Percentiles rank a stretch among this genome's conserved stretches.
Evolutionary conservation across 1,140 invertebrate genomes (phyloP).

Genomic region (Drosophila bocki): DNA sequence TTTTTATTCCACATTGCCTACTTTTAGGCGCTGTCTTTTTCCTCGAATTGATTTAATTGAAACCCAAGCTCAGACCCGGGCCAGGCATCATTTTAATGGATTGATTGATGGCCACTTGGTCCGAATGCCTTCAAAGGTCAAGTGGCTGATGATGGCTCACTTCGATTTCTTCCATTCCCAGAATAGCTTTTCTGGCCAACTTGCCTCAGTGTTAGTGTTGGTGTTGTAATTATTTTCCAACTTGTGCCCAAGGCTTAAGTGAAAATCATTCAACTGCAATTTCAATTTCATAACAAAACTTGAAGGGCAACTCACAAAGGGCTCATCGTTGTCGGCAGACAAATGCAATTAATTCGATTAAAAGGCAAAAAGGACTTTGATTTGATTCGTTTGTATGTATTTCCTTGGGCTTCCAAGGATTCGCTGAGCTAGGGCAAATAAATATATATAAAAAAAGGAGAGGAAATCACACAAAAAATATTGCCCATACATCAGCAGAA

Average conservation of each 20-base stretch:
- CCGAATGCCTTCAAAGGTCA: slow-evolving; percentile 22
- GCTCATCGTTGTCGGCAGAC: slow-evolving; percentile 35
- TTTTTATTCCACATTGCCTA: background rate
- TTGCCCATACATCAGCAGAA: slow-evolving; percentile 64
- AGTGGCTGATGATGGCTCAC: slow-evolving; percentile 3
- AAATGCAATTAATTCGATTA: slow-evolving; percentile 79
- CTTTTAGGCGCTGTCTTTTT: background rate
- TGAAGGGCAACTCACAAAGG: slow-evolving; percentile 31
- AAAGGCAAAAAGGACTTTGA: slow-evolving; percentile 27
- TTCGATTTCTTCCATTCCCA: background rate
- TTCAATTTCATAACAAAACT: slow-evolving; percentile 42
- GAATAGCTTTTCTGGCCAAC: slow-evolving; percentile 1
- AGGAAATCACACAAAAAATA: slow-evolving; percentile 8
- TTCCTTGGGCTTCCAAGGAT: slow-evolving; percentile 24
- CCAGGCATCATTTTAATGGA: slow-evolving; percentile 35
- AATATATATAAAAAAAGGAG: background rate
- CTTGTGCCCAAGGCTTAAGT: slow-evolving; percentile 19
- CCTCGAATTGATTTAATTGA: slow-evolving; percentile 41
- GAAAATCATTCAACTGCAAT: slow-evolving; percentile 64
- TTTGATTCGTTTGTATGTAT: slow-evolving; percentile 19
- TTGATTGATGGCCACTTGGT: slow-evolving; percentile 56
- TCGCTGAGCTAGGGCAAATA: slow-evolving; percentile 18
- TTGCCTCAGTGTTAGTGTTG: background rate
- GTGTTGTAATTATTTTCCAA: background rate
- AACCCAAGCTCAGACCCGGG: background rate